Evolutionary conservation across 2,888 invertebrate species (phyloP), one percentile per base, ranked within the genome.

Genomic region (Stenodera caucasica): DNA sequence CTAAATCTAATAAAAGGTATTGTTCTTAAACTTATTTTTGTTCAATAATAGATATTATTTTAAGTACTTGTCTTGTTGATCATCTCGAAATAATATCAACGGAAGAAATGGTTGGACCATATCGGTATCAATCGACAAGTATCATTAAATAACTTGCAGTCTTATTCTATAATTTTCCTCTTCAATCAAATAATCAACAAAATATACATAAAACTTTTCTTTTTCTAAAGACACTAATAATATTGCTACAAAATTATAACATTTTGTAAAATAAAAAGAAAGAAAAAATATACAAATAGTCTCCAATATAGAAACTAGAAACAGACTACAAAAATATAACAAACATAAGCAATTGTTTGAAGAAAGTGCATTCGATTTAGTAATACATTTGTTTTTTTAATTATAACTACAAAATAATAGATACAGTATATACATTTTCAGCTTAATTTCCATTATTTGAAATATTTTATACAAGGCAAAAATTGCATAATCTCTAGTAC

Each of bases 201-300:
- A 64, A 58, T 67, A 65, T 58, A 66, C 58, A 67, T 64, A 70
- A 58, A 56, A 50, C 49, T 12, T n/a, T 32, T 35, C 11, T 55
- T 57, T 58, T 50, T 60, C 57, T 63, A 62, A 56, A 68, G 60
- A 55, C 65, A 59, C 64, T 59, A 64, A 69, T 63, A 65, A 67
- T 68, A 68, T 65, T 65, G 66, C 66, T 70, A 70, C 72, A 72
- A 73, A 73, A 73, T 67, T 72, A 69, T 55, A 71, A 70, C 71
- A 72, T 72, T 73, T 73, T 70, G 73, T 68, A 67, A 58, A 59
- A n/a, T 49, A 50, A 35, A 57, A 26, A 40, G 29, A 56, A 59
- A 55, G 9, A 57, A 29, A 45, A 51, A 58, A 62, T 59, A 57
- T 57, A 50, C 55, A 60, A 53, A 40, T 51, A 63, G 60, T 60